Evolutionary conservation across 2,888 invertebrate species (phyloP).

Genomic region (Eupithecia dodoneata): DNA sequence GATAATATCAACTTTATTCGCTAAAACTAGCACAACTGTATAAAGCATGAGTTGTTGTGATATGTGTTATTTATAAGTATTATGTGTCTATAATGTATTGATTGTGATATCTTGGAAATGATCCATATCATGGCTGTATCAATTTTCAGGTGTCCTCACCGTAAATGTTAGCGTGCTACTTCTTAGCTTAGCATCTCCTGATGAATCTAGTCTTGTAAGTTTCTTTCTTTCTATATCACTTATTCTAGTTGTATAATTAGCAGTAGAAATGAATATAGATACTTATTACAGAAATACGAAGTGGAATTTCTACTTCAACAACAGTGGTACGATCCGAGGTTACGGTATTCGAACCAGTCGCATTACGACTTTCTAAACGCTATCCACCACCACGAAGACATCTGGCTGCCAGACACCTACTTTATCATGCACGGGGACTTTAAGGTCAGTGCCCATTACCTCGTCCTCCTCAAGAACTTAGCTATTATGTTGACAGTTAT

Average conservation of each 20-base stretch:
- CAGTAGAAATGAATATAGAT: constrained; percentile 12
- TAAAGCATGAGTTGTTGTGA: constrained; percentile 56
- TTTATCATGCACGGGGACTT: constrained; percentile 99
- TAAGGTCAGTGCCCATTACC: constrained; percentile 80
- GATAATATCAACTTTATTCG: constrained; percentile 43
- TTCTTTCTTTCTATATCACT: constrained; percentile 41
- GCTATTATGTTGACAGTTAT: constrained; percentile 45
- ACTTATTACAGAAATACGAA: constrained; percentile 93
- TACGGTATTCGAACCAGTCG: constrained; percentile 94
- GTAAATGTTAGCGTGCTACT: constrained; percentile 97
- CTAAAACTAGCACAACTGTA: constrained; percentile 53
- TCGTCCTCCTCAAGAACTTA: constrained; percentile 15
- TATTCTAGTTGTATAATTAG: constrained; percentile 11
- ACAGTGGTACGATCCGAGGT: constrained; percentile 96
- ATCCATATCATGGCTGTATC: constrained; percentile 45
- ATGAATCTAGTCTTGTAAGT: constrained; percentile 98
- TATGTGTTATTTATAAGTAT: constrained; percentile 44
- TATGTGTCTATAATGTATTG: constrained; percentile 7
- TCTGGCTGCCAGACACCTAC: constrained; percentile 97
- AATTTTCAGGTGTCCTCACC: constrained; percentile 92
- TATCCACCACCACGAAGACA: constrained; percentile 95
- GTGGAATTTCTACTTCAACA: constrained; percentile 97
- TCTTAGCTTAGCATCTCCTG: constrained; percentile 96
- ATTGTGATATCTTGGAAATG: constrained; percentile 49
- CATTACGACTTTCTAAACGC: constrained; percentile 95